Evolutionary conservation across 2,113 vertebrate genomes (phyloP).

Genomic region (Suricata suricatta): DNA sequence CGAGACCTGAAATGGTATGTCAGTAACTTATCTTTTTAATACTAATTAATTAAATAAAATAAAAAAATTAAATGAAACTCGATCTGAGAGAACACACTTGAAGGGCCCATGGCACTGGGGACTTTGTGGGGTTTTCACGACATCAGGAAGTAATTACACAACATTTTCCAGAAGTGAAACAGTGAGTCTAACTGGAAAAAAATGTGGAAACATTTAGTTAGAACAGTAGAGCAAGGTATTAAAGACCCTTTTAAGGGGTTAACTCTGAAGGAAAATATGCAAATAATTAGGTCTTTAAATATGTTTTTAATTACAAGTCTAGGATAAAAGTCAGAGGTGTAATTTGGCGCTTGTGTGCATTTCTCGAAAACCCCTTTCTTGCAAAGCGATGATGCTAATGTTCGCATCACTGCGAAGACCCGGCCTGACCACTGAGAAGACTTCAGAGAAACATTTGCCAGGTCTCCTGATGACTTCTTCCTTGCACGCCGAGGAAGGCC

Average conservation of each 20-base stretch:
- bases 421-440: neutral
- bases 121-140: slow-evolving; percentile 80
- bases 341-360: slow-evolving; percentile 73
- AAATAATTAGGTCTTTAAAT: slow-evolving; percentile 86
- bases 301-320: slow-evolving; percentile 85
- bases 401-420: slow-evolving; percentile 21
- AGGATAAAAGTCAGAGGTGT: slow-evolving; percentile 84
- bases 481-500: neutral
- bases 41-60: slow-evolving; percentile 82
- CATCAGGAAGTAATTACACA: slow-evolving; percentile 88
- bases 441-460: neutral
- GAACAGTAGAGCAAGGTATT: slow-evolving; percentile 89
- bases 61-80: slow-evolving; percentile 79
- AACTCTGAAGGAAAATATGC: slow-evolving; percentile 87
- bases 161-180: slow-evolving; percentile 89
- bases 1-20: slow-evolving; percentile 71
- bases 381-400: slow-evolving; percentile 55
- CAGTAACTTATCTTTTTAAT: slow-evolving; percentile 75
- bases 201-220: slow-evolving; percentile 90
- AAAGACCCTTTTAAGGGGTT: slow-evolving; percentile 87
- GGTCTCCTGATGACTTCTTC: neutral
- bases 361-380: slow-evolving; percentile 75
- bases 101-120: slow-evolving; percentile 78
- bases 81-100: slow-evolving; percentile 83
- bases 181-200: slow-evolving; percentile 87